These are phyloP conservation scores for Caloenas nicobarica DNA, from an alignment of 2,113 vertebrate genomes.

Conservation along the genomic window DNA sequence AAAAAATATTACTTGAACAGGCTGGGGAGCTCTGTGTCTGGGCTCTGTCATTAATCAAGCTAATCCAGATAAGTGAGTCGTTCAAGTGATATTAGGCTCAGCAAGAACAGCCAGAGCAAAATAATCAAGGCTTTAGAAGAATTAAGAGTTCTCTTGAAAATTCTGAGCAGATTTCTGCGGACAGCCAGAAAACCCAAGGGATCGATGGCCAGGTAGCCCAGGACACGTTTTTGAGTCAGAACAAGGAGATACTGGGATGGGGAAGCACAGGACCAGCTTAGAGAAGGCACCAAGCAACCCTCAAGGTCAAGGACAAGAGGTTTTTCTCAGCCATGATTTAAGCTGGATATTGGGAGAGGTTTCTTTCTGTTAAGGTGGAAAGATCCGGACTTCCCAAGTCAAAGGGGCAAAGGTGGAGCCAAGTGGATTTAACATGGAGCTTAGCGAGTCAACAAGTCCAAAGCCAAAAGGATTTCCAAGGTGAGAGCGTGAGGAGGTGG, in stretches of 20 bases:
- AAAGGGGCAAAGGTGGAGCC: background rate
- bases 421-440: accelerated
- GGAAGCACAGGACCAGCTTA: background rate
- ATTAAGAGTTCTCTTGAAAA: too few relatives aligned
- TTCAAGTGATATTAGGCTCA: too few relatives aligned
- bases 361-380: background rate
- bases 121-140: too few relatives aligned
- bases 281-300: background rate
- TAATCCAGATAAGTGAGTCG: too few relatives aligned
- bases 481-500: background rate
- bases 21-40: too few relatives aligned
- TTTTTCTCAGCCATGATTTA: background rate
- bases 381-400: background rate
- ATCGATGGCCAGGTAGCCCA: background rate
- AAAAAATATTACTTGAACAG: too few relatives aligned
- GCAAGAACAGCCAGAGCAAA: too few relatives aligned
- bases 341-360: background rate
- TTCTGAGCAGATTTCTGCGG: background rate
- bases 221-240: too few relatives aligned
- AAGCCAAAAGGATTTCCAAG: background rate
- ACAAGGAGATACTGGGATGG: background rate
- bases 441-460: background rate
- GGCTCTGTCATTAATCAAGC: too few relatives aligned
- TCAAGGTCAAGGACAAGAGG: background rate
- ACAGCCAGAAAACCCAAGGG: background rate